Evolutionary conservation across 2,113 vertebrate species (phyloP).

Genomic region (Theristicus caerulescens): DNA sequence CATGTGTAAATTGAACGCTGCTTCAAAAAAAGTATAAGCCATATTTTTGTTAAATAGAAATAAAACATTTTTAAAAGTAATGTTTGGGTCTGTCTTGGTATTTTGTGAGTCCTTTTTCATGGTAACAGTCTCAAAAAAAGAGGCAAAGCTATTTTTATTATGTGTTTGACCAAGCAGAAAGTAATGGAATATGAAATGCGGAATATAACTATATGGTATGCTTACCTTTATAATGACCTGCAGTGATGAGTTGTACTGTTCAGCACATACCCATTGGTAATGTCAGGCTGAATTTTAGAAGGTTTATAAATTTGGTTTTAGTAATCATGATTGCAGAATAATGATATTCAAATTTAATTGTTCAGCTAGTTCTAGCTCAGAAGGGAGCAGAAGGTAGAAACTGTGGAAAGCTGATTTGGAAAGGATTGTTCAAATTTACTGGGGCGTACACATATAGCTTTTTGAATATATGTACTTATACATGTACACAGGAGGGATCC

Average conservation of each 20-base stretch:
- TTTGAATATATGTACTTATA: background rate
- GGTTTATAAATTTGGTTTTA: background rate
- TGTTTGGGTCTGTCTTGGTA: background rate
- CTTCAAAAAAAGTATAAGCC: constrained; percentile 40
- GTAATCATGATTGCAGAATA: background rate
- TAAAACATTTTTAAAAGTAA: constrained; percentile 48
- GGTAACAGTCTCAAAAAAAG: background rate
- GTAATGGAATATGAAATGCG: constrained; percentile 38
- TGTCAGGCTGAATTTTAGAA: background rate
- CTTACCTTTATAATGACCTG: constrained; percentile 21
- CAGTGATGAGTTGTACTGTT: background rate
- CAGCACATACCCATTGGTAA: background rate
- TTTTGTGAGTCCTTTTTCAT: constrained; percentile 43
- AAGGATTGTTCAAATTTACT: background rate
- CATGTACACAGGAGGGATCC: background rate
- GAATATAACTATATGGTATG: constrained; percentile 2
- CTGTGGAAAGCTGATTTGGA: background rate
- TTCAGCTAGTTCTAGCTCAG: background rate
- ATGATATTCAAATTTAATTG: background rate
- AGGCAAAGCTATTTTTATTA: constrained; percentile 16
- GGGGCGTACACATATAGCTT: background rate
- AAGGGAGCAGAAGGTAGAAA: background rate
- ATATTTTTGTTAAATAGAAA: constrained; percentile 49
- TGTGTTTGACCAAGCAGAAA: constrained; percentile 47
- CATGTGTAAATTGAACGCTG: constrained; percentile 44